Base-by-base conservation (phyloP, 2,888 invertebrate species). In the Sialis lutaria region DNA sequence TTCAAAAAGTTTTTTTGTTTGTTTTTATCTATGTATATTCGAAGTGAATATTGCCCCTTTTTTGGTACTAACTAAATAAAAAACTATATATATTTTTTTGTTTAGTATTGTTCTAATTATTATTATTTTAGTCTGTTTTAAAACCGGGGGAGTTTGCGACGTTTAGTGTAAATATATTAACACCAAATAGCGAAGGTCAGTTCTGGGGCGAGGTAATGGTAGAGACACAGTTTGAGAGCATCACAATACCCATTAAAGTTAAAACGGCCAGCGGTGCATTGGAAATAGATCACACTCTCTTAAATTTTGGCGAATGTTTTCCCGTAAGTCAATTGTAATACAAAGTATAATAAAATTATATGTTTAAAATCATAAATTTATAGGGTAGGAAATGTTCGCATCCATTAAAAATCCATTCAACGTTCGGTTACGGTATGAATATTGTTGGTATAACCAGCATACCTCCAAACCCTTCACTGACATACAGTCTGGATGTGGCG, bases 391-490 rank as follows among this genome's bases (percentile, higher is more conserved):
- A 82, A 53, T 85, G 85, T 58, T 73, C 75, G 44, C 78, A 82
- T 56, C 79, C 82, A 55, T 68, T 95, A 50, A 76, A 79, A 59
- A 75, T 92, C 51, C 79, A 85, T 58, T 91, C 86, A 56, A 79
- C 81, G 5, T 91, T 90, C 68, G 68, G 77, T 53, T 77, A 82
- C 56, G 73, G 78, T 45, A 87, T 95, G 84, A 77, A 78, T 53
- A 79, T 92, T 42, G 73, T 75, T 47, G 65, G 72, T 51, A 73
- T 87, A 40, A 63, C 75, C 53, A 75, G 77, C 52, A 65, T 77
- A 49, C 74, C 76, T 6, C 68, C 72, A 31, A 79, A 81, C 62
- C 61, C 69, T n/a, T 69, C 79, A 35, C 70, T 84, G 33, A 69
- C 68, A 51, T 73, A 72, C 55, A 57, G 66, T 54, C 67, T 64